Evolutionary conservation across 2,113 vertebrate species (phyloP).

Genomic region (Lathamus discolor): DNA sequence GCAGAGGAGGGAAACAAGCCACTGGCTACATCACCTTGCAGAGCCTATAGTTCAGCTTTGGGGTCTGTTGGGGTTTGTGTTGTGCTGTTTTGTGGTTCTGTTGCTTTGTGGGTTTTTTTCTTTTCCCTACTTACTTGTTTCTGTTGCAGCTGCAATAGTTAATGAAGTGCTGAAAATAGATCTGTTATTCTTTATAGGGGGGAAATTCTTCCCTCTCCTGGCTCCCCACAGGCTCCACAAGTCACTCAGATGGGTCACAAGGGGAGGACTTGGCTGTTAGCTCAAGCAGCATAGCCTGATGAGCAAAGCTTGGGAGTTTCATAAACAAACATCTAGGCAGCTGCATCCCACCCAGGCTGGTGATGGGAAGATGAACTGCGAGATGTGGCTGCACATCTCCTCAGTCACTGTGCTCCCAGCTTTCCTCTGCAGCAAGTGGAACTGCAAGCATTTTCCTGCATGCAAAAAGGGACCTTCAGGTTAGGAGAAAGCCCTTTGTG

Average conservation of each 20-base stretch:
- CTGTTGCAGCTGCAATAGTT: slow-evolving; percentile 21
- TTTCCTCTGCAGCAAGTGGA: neutral
- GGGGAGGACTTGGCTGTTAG: neutral
- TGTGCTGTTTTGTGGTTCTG: accelerated
- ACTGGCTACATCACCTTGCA: neutral
- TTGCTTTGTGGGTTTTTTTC: neutral
- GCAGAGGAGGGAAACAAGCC: neutral
- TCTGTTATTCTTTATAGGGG: neutral
- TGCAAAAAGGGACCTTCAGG: neutral
- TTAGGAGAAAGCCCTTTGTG: slow-evolving; percentile 19
- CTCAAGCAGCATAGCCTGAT: neutral
- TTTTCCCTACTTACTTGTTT: neutral
- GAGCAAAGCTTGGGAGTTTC: neutral
- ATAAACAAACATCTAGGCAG: slow-evolving; percentile 46
- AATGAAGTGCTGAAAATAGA: slow-evolving; percentile 20
- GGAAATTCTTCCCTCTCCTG: neutral
- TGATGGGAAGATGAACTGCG: neutral
- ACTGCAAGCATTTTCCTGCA: neutral
- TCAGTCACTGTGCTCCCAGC: neutral
- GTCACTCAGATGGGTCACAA: neutral
- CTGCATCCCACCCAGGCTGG: slow-evolving; percentile 35
- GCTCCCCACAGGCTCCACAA: neutral
- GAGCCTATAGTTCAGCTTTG: neutral
- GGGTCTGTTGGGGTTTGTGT: neutral
- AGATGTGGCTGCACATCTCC: neutral